These are phyloP conservation scores for Manis crassicaudata DNA, from an alignment of 2,797 vertebrate genomes.

Conservation along the genomic window DNA sequence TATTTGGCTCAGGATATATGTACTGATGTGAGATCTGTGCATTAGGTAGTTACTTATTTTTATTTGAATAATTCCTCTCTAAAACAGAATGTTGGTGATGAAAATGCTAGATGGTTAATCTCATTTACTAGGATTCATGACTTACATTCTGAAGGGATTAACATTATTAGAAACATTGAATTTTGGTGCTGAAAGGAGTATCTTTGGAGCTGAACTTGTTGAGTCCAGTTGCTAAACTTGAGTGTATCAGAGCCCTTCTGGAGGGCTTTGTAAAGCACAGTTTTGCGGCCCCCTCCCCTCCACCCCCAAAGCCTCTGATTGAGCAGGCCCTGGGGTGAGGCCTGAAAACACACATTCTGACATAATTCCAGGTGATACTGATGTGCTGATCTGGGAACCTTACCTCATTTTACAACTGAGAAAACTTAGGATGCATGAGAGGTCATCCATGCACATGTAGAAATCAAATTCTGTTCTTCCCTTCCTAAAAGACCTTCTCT, in stretches of 20 bases:
- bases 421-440: not conserved
- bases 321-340: not conserved
- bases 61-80: constrained; percentile 25
- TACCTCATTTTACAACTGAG: not conserved
- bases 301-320: not conserved
- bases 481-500: not conserved
- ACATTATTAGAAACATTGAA: not conserved
- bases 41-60: constrained; percentile 21
- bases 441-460: not conserved
- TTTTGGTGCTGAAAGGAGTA: not conserved
- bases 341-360: not conserved
- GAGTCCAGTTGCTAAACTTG: not conserved
- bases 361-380: not conserved
- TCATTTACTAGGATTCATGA: not conserved
- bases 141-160: not conserved
- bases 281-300: not conserved
- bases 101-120: not conserved
- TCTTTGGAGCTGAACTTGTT: not conserved
- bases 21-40: not conserved
- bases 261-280: not conserved
- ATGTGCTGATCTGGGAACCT: not conserved
- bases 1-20: constrained; percentile 19
- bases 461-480: not conserved
- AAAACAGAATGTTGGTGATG: constrained; percentile 14
- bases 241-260: not conserved